Evolutionary conservation across 2,113 vertebrate genomes (phyloP).

Genomic region (Xyrauchen texanus): DNA sequence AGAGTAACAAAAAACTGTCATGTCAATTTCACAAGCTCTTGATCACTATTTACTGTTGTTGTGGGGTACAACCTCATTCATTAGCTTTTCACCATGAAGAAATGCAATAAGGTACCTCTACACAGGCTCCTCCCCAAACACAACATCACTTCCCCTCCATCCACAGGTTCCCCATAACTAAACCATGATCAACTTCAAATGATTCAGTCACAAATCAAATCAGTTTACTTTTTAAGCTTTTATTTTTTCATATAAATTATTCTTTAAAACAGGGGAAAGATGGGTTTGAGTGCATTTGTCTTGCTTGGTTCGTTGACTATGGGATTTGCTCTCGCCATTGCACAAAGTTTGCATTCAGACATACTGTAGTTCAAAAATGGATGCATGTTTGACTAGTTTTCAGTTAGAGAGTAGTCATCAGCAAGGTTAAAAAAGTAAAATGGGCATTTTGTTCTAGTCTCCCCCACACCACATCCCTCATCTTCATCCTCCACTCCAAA

Average conservation of each 20-base stretch:
- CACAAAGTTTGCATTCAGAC: conserved; percentile 22
- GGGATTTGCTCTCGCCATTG: conserved; percentile 33
- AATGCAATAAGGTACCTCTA: neutral
- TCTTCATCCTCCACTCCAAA: conserved; percentile 52
- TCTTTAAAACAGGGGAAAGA: conserved; percentile 76
- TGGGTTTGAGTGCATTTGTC: conserved; percentile 37
- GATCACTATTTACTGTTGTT: neutral
- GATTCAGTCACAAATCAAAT: conserved; percentile 31
- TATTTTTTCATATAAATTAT: conserved; percentile 82
- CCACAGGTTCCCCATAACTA: neutral
- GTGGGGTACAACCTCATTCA: neutral
- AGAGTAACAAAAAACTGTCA: neutral
- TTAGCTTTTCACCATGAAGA: neutral
- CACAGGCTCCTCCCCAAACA: neutral
- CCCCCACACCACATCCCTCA: neutral
- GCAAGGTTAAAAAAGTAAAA: conserved; percentile 89
- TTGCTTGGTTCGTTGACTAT: conserved; percentile 50
- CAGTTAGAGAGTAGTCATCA: conserved; percentile 73
- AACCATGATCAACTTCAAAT: too few species aligned
- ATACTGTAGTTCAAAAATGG: conserved; percentile 42
- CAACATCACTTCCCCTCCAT: neutral
- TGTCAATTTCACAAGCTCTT: neutral
- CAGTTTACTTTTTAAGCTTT: conserved; percentile 48
- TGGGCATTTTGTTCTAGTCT: conserved; percentile 73
- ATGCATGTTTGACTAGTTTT: conserved; percentile 46